A percentile compares a stretch with the other conserved stretches of the same genome.
Conservation (phyloP, 1,140 invertebrate species). For the Archivesica marissinica region DNA sequence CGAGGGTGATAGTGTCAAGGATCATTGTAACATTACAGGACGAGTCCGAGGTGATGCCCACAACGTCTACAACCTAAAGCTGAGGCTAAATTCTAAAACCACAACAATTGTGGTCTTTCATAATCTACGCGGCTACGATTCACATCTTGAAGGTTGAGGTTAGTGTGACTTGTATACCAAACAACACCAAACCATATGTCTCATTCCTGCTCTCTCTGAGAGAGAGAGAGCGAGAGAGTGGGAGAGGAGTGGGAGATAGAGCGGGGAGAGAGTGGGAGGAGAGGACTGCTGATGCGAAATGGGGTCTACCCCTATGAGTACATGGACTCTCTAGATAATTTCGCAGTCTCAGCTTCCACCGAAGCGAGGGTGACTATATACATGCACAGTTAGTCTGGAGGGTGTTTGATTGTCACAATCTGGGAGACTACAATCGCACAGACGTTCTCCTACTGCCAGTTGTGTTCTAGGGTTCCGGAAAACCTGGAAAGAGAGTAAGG, state of each 20-base stretch:
- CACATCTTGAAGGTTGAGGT: too few relatives aligned
- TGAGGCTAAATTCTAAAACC: too few relatives aligned
- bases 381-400: conserved; percentile 28
- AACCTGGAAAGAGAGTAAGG: conserved; percentile 60
- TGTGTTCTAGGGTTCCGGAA: conserved; percentile 84
- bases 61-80: too few relatives aligned
- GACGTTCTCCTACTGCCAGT: conserved; percentile 76
- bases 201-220: conserved; percentile 7
- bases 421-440: conserved; percentile 80
- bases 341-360: conserved; percentile 20
- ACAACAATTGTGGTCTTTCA: conserved; percentile 84
- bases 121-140: conserved; percentile 82
- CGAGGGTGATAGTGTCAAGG: neutral
- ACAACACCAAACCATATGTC: conserved; percentile 80
- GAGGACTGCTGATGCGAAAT: neutral
- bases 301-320: conserved; percentile 27
- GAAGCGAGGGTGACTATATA: conserved; percentile 1
- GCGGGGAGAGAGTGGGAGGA: neutral
- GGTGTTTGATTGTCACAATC: conserved; percentile 73
- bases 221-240: neutral
- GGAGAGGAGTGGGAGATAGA: neutral
- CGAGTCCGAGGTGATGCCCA: conserved; percentile 68
- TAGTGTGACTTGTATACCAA: conserved; percentile 77
- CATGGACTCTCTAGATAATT: conserved; percentile 4
- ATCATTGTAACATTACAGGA: conserved; percentile 68